These are phyloP conservation scores for Phylloscopus collybita DNA, from an alignment of 2,797 vertebrate genomes.

Conservation along the genomic window DNA sequence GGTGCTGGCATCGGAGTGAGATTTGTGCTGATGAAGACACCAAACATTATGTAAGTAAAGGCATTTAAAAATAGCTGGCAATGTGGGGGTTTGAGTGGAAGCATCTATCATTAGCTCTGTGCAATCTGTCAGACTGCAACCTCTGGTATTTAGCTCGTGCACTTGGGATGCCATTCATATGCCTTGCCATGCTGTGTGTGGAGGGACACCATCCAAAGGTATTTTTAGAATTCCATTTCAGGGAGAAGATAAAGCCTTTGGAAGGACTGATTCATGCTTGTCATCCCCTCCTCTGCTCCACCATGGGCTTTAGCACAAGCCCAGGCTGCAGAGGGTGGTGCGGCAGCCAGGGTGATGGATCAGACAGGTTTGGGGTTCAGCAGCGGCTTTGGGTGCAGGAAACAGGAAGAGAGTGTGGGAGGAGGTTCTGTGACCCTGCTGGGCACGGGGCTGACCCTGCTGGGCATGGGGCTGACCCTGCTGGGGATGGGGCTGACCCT, in stretches of 20 bases:
- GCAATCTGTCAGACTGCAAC: constrained; percentile 12
- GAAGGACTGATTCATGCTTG: neutral
- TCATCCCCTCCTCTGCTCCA: neutral
- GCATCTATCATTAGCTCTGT: neutral
- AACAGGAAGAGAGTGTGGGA: neutral
- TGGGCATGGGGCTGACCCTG: too few species aligned
- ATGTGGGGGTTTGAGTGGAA: constrained; percentile 7
- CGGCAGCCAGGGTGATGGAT: accelerated
- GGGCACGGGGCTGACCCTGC: too few species aligned
- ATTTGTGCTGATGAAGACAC: neutral
- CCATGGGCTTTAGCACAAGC: accelerated
- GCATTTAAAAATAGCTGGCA: neutral
- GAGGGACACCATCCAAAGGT: neutral
- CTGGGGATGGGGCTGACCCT: too few species aligned
- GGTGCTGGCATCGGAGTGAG: neutral
- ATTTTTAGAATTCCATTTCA: neutral
- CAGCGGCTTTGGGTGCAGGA: neutral
- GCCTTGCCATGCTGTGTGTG: neutral
- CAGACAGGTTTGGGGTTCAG: neutral
- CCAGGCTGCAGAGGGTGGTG: neutral
- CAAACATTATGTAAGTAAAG: constrained; percentile 40
- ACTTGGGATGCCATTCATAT: neutral
- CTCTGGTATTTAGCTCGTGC: constrained; percentile 18
- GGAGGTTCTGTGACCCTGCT: neutral
- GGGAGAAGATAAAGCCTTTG: neutral